These are phyloP conservation scores for Himalopsyche phryganea DNA, from an alignment of 1,140 invertebrate species.

Conservation along the genomic window DNA sequence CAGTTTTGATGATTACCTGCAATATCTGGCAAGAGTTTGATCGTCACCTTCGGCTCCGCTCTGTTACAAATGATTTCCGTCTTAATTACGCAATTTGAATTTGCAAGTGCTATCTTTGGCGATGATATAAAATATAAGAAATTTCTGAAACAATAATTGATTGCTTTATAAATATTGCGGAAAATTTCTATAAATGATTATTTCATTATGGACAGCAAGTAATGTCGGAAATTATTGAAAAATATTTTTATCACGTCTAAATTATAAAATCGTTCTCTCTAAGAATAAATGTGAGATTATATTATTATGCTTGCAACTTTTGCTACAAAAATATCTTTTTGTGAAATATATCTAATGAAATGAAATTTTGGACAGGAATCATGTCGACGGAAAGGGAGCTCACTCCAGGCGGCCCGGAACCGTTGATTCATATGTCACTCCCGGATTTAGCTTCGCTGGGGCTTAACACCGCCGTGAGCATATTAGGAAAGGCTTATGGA, in stretches of 20 bases:
- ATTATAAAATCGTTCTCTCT: too few relatives aligned
- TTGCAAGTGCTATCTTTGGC: conserved; percentile 63
- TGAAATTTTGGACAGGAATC: conserved; percentile 28
- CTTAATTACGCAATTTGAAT: conserved; percentile 70
- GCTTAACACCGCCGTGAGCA: conserved; percentile 55
- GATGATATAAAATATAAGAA: conserved; percentile 67
- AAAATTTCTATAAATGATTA: neutral
- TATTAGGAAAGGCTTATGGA: conserved; percentile 60
- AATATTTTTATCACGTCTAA: too few relatives aligned
- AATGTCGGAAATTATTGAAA: too few relatives aligned
- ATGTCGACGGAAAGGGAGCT: conserved; percentile 50
- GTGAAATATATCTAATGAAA: too few relatives aligned
- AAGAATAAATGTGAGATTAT: too few relatives aligned
- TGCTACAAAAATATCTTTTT: too few relatives aligned
- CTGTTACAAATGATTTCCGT: conserved; percentile 76
- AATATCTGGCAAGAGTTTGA: conserved; percentile 49
- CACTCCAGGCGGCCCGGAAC: conserved; percentile 43
- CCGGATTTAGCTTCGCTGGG: conserved; percentile 54
- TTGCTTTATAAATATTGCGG: neutral
- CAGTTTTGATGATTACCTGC: too few relatives aligned
- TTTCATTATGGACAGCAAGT: neutral
- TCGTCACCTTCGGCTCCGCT: conserved; percentile 65
- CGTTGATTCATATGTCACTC: conserved; percentile 49
- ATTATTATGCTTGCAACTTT: too few relatives aligned
- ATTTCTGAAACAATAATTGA: conserved; percentile 56